A percentile compares a stretch with the other conserved stretches of the same genome.
Evolutionary conservation across 35 echinoderm and acorn worm genomes (phyloP).

Genomic region (Ptychodera flava): DNA sequence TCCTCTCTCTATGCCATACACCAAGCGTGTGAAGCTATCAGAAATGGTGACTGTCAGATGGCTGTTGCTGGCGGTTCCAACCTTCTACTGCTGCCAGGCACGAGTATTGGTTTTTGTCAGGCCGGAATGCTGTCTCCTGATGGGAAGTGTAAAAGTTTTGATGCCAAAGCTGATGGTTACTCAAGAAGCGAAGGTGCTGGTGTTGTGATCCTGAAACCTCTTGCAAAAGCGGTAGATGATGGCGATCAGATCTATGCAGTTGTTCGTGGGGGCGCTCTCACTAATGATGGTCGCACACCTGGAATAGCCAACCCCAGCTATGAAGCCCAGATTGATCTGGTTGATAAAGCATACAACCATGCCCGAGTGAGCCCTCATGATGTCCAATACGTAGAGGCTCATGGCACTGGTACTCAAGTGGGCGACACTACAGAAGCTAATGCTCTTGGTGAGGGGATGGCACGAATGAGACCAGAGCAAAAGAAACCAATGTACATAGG

Average conservation of each 20-base stretch:
- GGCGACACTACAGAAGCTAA: conserved; percentile 44
- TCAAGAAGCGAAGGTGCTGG: conserved; percentile 24
- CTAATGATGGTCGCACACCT: conserved; percentile 42
- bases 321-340: conserved; percentile 34
- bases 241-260: conserved; percentile 85
- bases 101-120: conserved; percentile 29
- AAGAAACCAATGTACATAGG: conserved; percentile 51
- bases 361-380: conserved; percentile 20
- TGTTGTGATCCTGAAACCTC: conserved; percentile 37
- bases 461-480: background rate
- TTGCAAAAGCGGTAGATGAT: conserved; percentile 79
- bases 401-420: conserved; percentile 37
- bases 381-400: conserved; percentile 40
- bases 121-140: conserved; percentile 40
- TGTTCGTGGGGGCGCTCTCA: conserved; percentile 51
- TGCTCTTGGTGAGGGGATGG: conserved; percentile 29
- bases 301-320: conserved; percentile 44
- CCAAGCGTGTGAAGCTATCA: conserved; percentile 40
- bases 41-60: conserved; percentile 46
- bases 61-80: conserved; percentile 86
- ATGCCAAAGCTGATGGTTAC: conserved; percentile 30
- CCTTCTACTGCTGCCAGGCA: conserved; percentile 65
- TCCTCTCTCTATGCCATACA: conserved; percentile 41
- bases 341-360: conserved; percentile 9
- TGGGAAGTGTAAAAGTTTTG: conserved; percentile 51